A percentile compares a stretch with the other conserved stretches of the same genome.
Evolutionary conservation across 2,797 vertebrate genomes (phyloP).

Genomic region (Australoheros facetus): DNA sequence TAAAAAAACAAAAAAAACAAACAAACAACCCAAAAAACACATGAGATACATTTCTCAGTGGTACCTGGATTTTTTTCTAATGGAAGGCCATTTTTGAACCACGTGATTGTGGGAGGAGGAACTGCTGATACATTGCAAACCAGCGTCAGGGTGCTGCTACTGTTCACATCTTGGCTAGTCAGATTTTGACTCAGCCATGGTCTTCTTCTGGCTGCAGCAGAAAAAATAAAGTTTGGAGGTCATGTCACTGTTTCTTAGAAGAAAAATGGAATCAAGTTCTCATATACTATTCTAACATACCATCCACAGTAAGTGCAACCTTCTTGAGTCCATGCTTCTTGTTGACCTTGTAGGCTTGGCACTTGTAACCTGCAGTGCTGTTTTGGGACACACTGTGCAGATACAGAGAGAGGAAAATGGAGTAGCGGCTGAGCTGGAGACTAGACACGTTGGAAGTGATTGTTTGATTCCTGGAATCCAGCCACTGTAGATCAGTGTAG

Average conservation of each 20-base stretch:
- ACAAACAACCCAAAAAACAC: neutral
- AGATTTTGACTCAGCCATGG: constrained; percentile 88
- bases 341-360: constrained; percentile 77
- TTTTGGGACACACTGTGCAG: constrained; percentile 81
- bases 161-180: constrained; percentile 87
- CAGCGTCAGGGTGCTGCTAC: constrained; percentile 87
- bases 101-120: constrained; percentile 81
- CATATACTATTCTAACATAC: constrained; percentile 70
- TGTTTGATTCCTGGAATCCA: constrained; percentile 71
- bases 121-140: constrained; percentile 84
- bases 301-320: constrained; percentile 76
- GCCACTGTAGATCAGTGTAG: constrained; percentile 84
- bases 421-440: constrained; percentile 69
- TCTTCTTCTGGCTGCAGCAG: constrained; percentile 75
- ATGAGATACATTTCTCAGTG: neutral
- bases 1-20: neutral
- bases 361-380: constrained; percentile 78
- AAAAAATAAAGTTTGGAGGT: neutral
- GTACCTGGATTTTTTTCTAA: constrained; percentile 87
- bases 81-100: constrained; percentile 86
- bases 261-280: neutral
- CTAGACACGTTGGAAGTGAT: constrained; percentile 48
- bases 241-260: neutral
- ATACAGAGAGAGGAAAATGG: constrained; percentile 79
- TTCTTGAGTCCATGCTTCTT: constrained; percentile 71